Base-by-base conservation (phyloP, 2,113 vertebrate species). In the Cynopterus brachyotis region DNA sequence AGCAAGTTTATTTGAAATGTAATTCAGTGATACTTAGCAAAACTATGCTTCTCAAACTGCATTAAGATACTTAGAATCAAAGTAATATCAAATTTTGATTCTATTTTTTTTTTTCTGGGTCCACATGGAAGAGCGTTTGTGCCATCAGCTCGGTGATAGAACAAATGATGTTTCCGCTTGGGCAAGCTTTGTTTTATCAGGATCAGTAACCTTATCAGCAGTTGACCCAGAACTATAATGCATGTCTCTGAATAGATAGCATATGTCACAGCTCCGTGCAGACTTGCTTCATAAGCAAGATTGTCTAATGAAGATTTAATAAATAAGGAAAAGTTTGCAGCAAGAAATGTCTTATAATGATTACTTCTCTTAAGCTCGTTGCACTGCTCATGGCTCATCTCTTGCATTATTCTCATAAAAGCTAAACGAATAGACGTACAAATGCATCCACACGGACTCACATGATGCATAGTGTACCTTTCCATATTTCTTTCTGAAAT, bases 141-240 rank as follows among this genome's bases (percentile, higher is more conserved):
- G 98, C 98, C 98, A 98, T 98, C 98, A 98, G 97, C 98, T 98
- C 97, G 79, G 70, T 97, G 97, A 98, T 98, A 98, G 99, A 99
- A 99, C 99, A 99, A 99, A 99, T 99, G 98, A 99, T 98, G 98
- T 99, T 99, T 98, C 99, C 98, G 99, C 99, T 99, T 98, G 98
- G 99, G 98, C 99, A 99, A 98, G 98, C 98, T 99, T 99, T 99
- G 99, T 99, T 99, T 99, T 99, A 99, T 99, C 97, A 96, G 99
- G 98, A 99, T 99, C 99, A 98, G 99, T 99, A 99, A 99, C 99
- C 99, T 99, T 99, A 99, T 99, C 99, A 99, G 98, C 99, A 99
- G 98, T 98, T 99, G 99, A 99, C 99, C 99, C 99, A 98, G 99
- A 99, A 99, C 99, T 97, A 96, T 98, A 97, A 98, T 98, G 96